These are phyloP conservation scores for Steatocranus sp. DNA, from an alignment of 2,797 vertebrate genomes.

Conservation along the genomic window DNA sequence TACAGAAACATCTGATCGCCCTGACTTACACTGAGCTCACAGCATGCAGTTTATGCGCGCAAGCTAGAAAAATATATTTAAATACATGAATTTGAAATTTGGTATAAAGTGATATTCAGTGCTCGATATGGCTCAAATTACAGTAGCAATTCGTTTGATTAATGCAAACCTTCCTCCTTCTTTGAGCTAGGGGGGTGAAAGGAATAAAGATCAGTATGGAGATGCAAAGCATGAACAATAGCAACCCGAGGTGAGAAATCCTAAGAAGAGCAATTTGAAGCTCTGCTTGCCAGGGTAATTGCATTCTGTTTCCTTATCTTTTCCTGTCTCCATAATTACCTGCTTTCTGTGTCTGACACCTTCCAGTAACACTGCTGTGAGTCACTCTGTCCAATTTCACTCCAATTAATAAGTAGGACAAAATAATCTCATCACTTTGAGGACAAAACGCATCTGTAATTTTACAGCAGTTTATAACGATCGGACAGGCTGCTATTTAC, in stretches of 20 bases:
- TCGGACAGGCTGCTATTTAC: conserved; percentile 18
- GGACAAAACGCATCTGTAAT: conserved; percentile 39
- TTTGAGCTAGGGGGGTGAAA: conserved; percentile 30
- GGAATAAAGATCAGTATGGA: conserved; percentile 60
- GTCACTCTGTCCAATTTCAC: conserved; percentile 67
- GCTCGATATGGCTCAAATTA: conserved; percentile 15
- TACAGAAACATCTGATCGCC: conserved; percentile 5
- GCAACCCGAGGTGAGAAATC: conserved; percentile 68
- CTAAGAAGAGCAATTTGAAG: conserved; percentile 71
- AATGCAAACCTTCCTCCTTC: conserved; percentile 43
- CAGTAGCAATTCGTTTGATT: conserved; percentile 47
- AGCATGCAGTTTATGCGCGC: conserved; percentile 12
- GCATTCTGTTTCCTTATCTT: conserved; percentile 75
- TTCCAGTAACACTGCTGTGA: conserved; percentile 69
- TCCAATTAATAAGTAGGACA: conserved; percentile 73
- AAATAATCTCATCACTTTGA: conserved; percentile 57
- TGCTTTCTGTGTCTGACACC: conserved; percentile 74
- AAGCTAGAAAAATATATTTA: conserved; percentile 12
- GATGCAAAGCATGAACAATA: conserved; percentile 70
- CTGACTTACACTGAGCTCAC: conserved; percentile 16
- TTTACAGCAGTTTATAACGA: conserved; percentile 44
- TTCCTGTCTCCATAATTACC: conserved; percentile 76
- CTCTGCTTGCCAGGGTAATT: conserved; percentile 75
- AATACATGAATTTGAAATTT: conserved; percentile 34
- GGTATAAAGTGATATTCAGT: not conserved